Evolutionary conservation across 2,797 vertebrate genomes (phyloP), one percentile per base, ranked within the genome.

Genomic region (Acipenser transmontanus): DNA sequence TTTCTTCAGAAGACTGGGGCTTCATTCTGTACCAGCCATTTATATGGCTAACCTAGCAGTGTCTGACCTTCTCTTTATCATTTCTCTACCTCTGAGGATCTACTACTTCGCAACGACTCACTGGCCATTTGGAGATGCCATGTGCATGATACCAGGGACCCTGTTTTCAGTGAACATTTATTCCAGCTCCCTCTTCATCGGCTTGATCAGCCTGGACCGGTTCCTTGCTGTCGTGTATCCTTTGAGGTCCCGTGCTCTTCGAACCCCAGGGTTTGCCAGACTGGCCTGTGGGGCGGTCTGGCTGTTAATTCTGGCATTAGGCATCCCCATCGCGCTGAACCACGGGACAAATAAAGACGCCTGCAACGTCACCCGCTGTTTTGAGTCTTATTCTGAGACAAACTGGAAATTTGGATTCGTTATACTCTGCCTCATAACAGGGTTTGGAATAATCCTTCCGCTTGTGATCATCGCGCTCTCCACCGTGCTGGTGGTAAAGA

Each of bases 171-270:
- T 79, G n/a, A 79, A 79, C 69, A n/a, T 77, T 54, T 70, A 72
- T 50, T 76, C 73, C 64, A 76, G 77, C 67, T 73, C 74, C 8
- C 61, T 76, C 49, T 77, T 79, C 64, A 74, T 79, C 60, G 74
- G 68, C 7, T 64, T 76, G 17, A 77, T 79, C 64, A 76, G 77
- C 3, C 64, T 79, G 71, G 77, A 79, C 48, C 71, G 77, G 3
- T 65, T 79, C 69, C 50, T 79, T 61, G 77, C 77, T 0, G 68
- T 79, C 52, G 74, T 62, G 4, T 77, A 77, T 71, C 77, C 75
- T 4, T 66, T 79, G 11, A 69, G 76, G 34, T 79, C 76, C 7
- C 72, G 74, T 6, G 4, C 2, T 0, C 2, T 71, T 0, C 70
- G 75, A 14, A 74, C 72, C 1, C 34, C 47, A 1, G 62, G 57